phyloP scores from a whole-genome alignment of 2,113 vertebrate genomes.

The Danionella cerebrum region DNA sequence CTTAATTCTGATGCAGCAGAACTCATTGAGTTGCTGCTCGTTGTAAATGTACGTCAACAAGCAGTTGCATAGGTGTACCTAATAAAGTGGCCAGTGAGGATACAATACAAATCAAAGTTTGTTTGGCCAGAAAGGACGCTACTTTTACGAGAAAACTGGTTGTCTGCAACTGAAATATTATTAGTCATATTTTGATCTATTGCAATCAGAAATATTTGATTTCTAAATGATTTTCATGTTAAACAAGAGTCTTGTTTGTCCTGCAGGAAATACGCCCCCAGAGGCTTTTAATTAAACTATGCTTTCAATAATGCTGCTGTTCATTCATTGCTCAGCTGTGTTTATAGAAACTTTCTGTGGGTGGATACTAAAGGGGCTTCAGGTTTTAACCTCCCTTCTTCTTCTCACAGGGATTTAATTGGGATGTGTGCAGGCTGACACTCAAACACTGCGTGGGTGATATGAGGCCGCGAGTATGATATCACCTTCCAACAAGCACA shows the following conservation, averaged over 20 bases:
- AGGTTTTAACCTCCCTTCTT: constrained; percentile 27
- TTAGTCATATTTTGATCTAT: too few species aligned
- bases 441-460: constrained; percentile 36
- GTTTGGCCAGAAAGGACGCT: too few species aligned
- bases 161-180: too few species aligned
- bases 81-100: too few species aligned
- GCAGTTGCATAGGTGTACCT: too few species aligned
- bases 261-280: not conserved
- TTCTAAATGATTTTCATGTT: not conserved
- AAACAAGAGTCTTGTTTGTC: not conserved
- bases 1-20: too few species aligned
- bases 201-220: too few species aligned
- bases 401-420: constrained; percentile 37
- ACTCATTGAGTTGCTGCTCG: too few species aligned
- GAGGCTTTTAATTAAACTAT: not conserved
- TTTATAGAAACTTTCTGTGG: constrained; percentile 6
- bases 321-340: not conserved
- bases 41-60: too few species aligned
- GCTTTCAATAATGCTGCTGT: not conserved
- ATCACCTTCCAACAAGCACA: constrained; percentile 38
- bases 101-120: too few species aligned
- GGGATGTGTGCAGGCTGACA: constrained; percentile 37
- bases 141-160: too few species aligned
- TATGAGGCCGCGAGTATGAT: constrained; percentile 32
- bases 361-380: not conserved